These are phyloP conservation scores for Sapayoa aenigma DNA, from an alignment of 2,113 vertebrate genomes.

Conservation along the genomic window DNA sequence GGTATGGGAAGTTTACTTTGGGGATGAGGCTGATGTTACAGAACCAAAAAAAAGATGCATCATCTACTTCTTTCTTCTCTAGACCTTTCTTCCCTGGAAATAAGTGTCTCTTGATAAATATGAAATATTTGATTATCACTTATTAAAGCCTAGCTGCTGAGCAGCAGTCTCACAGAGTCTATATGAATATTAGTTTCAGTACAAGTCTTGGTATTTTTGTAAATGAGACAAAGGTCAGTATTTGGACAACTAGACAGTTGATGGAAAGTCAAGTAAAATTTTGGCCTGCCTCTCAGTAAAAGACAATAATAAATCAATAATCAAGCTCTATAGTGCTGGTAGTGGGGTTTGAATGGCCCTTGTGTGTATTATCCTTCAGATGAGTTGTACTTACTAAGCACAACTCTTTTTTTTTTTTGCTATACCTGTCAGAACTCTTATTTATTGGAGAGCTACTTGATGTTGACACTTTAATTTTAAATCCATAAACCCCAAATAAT, in stretches of 20 bases:
- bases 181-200: not conserved
- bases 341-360: not conserved
- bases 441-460: not conserved
- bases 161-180: rapidly evolving
- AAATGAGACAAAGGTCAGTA: not conserved
- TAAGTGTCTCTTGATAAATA: not conserved
- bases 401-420: not conserved
- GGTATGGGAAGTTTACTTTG: not conserved
- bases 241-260: not conserved
- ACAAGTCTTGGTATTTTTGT: not conserved
- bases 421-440: not conserved
- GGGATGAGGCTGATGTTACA: not conserved
- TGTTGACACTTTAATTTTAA: not conserved
- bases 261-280: not conserved
- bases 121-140: not conserved
- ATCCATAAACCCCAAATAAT: not conserved
- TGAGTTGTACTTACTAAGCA: not conserved
- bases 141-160: not conserved
- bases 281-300: not conserved
- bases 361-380: not conserved
- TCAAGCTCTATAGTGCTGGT: not conserved
- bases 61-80: not conserved
- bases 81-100: not conserved
- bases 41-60: not conserved
- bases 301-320: not conserved